phyloP scores from a whole-genome alignment of 2,888 invertebrate genomes.

The Lepas anatifera region DNA sequence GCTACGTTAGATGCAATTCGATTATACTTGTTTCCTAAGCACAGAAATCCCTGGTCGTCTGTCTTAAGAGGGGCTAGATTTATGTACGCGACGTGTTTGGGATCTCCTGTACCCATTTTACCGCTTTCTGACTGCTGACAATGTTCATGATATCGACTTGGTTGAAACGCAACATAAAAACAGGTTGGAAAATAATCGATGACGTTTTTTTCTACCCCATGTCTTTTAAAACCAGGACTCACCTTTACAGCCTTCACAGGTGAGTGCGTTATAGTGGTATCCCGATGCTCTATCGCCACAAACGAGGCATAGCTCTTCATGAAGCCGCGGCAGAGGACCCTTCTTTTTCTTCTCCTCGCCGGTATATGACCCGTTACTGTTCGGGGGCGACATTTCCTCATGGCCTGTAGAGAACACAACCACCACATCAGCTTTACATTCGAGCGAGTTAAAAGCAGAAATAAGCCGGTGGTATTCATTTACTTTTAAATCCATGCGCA shows the following conservation, averaged over 20 bases:
- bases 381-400: neutral
- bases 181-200: too few species aligned
- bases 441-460: neutral
- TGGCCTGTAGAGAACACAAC: neutral
- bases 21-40: too few species aligned
- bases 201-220: too few species aligned
- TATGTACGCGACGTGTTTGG: too few species aligned
- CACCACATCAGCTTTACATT: neutral
- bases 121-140: too few species aligned
- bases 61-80: too few species aligned
- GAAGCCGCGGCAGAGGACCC: conserved; percentile 64
- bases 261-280: conserved; percentile 97
- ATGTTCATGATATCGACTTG: too few species aligned
- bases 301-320: conserved; percentile 93
- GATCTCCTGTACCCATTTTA: too few species aligned
- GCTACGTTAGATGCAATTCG: too few species aligned
- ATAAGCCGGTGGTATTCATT: neutral
- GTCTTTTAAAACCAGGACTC: too few species aligned
- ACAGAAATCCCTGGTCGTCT: too few species aligned
- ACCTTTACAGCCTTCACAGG: conserved; percentile 98
- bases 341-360: neutral
- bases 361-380: neutral
- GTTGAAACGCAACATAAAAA: too few species aligned
- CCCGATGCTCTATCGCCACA: conserved; percentile 97
- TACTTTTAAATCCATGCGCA: neutral